Percentiles rank a stretch among this genome's conserved stretches.
Conservation (phyloP, 1,140 invertebrate species). For the Colletes gigas region DNA sequence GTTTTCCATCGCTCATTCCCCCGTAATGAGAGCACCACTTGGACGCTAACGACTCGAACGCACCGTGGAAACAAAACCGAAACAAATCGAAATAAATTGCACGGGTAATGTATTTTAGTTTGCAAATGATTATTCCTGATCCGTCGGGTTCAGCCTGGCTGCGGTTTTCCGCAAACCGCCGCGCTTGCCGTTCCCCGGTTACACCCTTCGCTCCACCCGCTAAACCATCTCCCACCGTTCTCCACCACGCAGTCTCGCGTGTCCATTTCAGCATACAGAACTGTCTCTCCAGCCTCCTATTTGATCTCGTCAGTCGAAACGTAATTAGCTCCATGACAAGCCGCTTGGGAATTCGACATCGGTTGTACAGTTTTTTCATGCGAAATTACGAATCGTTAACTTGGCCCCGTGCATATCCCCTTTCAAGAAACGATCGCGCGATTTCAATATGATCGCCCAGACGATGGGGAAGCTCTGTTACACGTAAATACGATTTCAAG, state of each 20-base stretch:
- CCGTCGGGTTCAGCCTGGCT: slow-evolving; percentile 75
- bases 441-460: too few species aligned
- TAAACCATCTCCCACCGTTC: slow-evolving; percentile 28
- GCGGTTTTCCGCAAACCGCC: slow-evolving; percentile 75
- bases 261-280: slow-evolving; percentile 60
- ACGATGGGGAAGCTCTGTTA: too few species aligned
- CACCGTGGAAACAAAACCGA: slow-evolving; percentile 76
- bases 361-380: slow-evolving; percentile 20
- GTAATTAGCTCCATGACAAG: slow-evolving; percentile 70
- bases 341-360: slow-evolving; percentile 60
- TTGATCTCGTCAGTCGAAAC: slow-evolving; percentile 74
- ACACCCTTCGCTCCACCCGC: slow-evolving; percentile 51
- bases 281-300: slow-evolving; percentile 61
- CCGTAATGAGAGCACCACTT: neutral
- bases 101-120: slow-evolving; percentile 76
- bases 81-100: slow-evolving; percentile 78
- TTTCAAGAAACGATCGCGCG: neutral
- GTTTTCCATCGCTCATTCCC: neutral
- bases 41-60: slow-evolving; percentile 57
- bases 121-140: slow-evolving; percentile 79
- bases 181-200: slow-evolving; percentile 66
- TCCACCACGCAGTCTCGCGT: slow-evolving; percentile 50
- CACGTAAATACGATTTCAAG: too few species aligned
- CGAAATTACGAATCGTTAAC: slow-evolving; percentile 21
- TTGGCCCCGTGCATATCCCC: too few species aligned